Base-by-base conservation (phyloP, 2,113 vertebrate species). In the Scomber scombrus region DNA sequence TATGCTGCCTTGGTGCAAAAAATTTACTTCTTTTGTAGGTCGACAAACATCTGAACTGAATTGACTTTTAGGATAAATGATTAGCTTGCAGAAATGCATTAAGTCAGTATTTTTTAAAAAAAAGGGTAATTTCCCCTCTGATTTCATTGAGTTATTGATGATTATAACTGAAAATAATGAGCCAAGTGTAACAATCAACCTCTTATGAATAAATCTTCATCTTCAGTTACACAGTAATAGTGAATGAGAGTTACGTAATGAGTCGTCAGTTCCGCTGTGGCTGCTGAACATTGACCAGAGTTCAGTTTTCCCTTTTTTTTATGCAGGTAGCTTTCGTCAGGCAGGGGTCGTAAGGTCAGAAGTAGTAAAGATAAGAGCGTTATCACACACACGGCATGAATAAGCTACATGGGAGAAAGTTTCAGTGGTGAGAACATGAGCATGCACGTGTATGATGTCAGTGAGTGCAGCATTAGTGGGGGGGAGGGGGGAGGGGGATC, bases 331-430 rank as follows among this genome's bases (percentile, higher is more conserved):
- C 50, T 13, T 31, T 60, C 5, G 15, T 75, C 19, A 16, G 45
- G 11, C 49, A 56, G 47, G 61, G 8, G 66, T 45, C 49, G 34
- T 56, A 43, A 65, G 74, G 34, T 64, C 71, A 57, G 51, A 21
- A 11, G 57, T 11, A 5, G 49, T 70, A 62, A 86, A 86, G 84
- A 82, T 84, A 47, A 52, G n/a, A 14, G 3, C 14, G 1, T 77
- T 88, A 85, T 77, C 69, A 65, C 31, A 84, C 31, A 84, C 21
- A 3, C 14, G 5, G 43, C 1, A 0, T 34, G 12, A 50, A 63
- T 73, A 19, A 50, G 29, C 23, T 19, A 54, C 23, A 26, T n/a
- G 6, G 11, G 0, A 55, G 31, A 51, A 47, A 19, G 49, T 46
- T 51, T 62, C 6, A 15, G 4, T 2, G 7, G 49, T 15, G 49